Conservation (phyloP, 92 coral and sea anemone species). For the Blastomussa wellsi region DNA sequence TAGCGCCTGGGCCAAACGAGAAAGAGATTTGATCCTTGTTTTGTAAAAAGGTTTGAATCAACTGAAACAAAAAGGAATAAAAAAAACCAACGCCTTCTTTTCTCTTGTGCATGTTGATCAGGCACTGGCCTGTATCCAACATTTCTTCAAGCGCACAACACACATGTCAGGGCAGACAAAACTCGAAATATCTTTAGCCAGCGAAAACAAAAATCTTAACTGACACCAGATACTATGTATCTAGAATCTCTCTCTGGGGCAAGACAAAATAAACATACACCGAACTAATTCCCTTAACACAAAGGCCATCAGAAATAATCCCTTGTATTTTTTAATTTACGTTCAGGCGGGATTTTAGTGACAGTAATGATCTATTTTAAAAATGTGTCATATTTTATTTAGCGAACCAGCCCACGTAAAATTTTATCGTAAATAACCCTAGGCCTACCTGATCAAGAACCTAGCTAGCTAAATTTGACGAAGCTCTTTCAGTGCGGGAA, state of each 20-base stretch:
- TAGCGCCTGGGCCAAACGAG: too few species aligned
- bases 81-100: not conserved
- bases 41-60: not conserved
- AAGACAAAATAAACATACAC: not conserved
- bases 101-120: not conserved
- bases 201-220: not conserved
- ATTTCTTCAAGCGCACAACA: not conserved
- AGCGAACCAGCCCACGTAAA: not conserved
- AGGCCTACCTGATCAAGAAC: too few species aligned
- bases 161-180: not conserved
- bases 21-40: too few species aligned
- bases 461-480: too few species aligned
- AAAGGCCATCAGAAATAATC: not conserved
- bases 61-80: not conserved
- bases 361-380: not conserved
- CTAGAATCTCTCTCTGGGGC: not conserved
- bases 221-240: not conserved
- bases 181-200: not conserved
- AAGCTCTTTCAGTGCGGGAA: too few species aligned
- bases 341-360: too few species aligned
- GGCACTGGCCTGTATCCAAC: not conserved
- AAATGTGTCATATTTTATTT: not conserved
- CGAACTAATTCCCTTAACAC: not conserved
- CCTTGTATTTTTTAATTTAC: too few species aligned
- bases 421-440: too few species aligned